phyloP scores from a whole-genome alignment of 2,113 vertebrate species.

The Sterna hirundo region DNA sequence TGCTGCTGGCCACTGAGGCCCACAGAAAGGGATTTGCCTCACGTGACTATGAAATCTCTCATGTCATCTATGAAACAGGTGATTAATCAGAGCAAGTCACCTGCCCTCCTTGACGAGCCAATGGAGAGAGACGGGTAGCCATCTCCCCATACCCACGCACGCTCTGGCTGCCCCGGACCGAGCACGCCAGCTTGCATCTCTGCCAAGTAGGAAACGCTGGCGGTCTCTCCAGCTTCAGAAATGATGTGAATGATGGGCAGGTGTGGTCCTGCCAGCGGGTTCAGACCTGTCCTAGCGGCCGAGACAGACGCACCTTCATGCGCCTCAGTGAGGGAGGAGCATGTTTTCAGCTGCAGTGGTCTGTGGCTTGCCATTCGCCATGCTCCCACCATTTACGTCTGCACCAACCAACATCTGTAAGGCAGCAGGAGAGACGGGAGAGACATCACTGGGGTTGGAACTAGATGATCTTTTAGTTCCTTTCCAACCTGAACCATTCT shows the following conservation, averaged over 20 bases:
- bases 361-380: fast-evolving
- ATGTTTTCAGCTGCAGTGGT: not conserved
- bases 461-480: too few species aligned
- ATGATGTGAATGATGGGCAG: not conserved
- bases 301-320: fast-evolving
- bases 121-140: not conserved
- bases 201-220: fast-evolving
- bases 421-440: not conserved
- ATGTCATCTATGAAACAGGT: not conserved
- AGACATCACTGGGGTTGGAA: fast-evolving
- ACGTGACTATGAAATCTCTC: not conserved
- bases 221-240: not conserved
- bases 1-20: not conserved
- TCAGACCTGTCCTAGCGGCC: fast-evolving
- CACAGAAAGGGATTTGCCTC: not conserved
- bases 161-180: not conserved
- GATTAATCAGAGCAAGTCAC: not conserved
- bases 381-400: fast-evolving
- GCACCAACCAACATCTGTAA: fast-evolving
- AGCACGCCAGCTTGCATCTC: not conserved
- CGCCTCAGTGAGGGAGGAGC: not conserved
- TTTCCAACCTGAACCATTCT: too few species aligned
- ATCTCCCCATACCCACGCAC: not conserved
- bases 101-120: not conserved
- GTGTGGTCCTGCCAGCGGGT: not conserved